Base-by-base conservation (phyloP, 2,113 vertebrate genomes). In the Sylvilagus bachmani region DNA sequence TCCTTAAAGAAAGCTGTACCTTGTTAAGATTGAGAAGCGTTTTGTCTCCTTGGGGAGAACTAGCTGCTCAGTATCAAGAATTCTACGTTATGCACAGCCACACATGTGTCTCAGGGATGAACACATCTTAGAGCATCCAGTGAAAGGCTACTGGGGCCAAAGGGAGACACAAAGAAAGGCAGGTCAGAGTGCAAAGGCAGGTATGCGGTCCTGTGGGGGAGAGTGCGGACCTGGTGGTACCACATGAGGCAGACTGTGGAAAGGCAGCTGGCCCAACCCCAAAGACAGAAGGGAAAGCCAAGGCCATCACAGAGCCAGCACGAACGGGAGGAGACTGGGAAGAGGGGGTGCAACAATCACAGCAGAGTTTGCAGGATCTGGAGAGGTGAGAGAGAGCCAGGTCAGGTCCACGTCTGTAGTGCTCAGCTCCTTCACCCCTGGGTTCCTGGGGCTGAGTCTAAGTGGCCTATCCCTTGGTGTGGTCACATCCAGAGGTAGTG, bases 61-160 rank as follows among this genome's bases (percentile, higher is more conserved):
- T 27, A 82, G 80, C 69, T 83, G 11, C n/a, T 77, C 14, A 33
- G n/a, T 3, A 19, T 55, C 27, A 62, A 38, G 38, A 58, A n/a
- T 71, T 89, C 53, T 90, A 38, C 53, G 95, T 97, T n/a, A 36
- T 14, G 74, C n/a, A 53, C 3, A 66, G 38, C 62, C 24, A 67
- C 16, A 66, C 29, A 53, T 36, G 58, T 16, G 71, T 83, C 12
- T 73, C n/a, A 89, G 33, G 38, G 11, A 89, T 6, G 2, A 36
- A 62, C 11, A 14, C 6, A n/a, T 3, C 84, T 22, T 49, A 93
- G 36, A 51, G 16, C 58, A 51, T 53, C 44, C 64, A 12, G 33
- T 22, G 55, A 74, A 67, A 80, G 77, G 33, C 36, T 87, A n/a
- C 12, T 33, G 25, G 21, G 29, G 4, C 14, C 16, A 27, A 25